Conservation (phyloP, 2,888 invertebrate genomes). For the Anarsia innoxiella region DNA sequence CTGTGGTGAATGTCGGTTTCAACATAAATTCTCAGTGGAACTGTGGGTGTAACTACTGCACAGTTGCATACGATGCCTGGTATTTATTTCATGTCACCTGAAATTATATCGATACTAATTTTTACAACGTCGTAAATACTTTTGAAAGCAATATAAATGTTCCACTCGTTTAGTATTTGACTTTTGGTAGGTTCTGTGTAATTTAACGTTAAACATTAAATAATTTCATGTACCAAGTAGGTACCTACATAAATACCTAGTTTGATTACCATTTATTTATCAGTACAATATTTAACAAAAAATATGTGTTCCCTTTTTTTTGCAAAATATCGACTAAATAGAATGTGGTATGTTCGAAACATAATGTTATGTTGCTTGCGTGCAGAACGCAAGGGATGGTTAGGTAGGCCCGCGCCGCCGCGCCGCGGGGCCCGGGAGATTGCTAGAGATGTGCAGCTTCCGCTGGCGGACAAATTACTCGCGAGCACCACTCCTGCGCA, state of each 20-base stretch:
- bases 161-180: too few relatives aligned
- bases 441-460: conserved; percentile 52
- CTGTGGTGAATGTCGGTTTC: conserved; percentile 66
- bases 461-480: conserved; percentile 52
- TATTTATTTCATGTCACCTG: conserved; percentile 58
- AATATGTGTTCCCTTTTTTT: too few relatives aligned
- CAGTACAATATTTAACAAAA: too few relatives aligned
- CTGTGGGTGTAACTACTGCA: conserved; percentile 70
- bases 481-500: conserved; percentile 25
- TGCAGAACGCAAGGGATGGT: not conserved
- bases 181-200: too few relatives aligned
- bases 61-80: conserved; percentile 48
- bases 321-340: too few relatives aligned
- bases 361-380: conserved; percentile 12
- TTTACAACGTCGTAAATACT: conserved; percentile 34
- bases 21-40: conserved; percentile 69
- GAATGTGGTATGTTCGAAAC: too few relatives aligned
- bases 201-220: too few relatives aligned
- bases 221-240: too few relatives aligned
- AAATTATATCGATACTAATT: conserved; percentile 49
- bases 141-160: too few relatives aligned
- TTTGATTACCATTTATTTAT: too few relatives aligned
- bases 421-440: conserved; percentile 40
- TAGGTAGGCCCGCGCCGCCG: not conserved
- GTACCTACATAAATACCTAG: too few relatives aligned